Conservation (phyloP, 2,888 invertebrate genomes). For the Scrobipalpa costella region DNA sequence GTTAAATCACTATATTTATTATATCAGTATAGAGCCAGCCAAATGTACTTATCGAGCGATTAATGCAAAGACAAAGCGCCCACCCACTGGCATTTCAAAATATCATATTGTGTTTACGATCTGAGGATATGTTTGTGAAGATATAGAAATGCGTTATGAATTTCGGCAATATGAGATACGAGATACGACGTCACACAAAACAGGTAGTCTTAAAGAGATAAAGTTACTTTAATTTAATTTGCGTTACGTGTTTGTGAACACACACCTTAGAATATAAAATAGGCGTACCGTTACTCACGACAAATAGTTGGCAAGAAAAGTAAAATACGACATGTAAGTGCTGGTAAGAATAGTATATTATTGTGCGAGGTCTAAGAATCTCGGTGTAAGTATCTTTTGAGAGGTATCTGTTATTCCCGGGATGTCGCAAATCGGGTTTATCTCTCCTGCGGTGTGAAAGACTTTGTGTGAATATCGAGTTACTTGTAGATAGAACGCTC, state of each 20-base stretch:
- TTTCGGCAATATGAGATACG: background rate
- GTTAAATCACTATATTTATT: no score
- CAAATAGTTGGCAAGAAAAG: constrained; percentile 18
- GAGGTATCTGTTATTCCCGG: constrained; percentile 11
- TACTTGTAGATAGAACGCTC: constrained; percentile 2
- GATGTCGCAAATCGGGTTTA: constrained; percentile 20
- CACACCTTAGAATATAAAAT: background rate
- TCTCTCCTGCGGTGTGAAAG: constrained; percentile 6
- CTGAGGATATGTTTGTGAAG: background rate
- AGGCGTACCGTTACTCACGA: constrained; percentile 6
- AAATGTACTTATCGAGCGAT: background rate
- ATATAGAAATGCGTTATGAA: background rate
- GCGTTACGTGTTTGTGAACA: constrained; percentile 10
- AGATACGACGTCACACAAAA: background rate
- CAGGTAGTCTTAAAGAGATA: constrained; percentile 4
- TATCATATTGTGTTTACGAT: no score
- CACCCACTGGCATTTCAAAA: no score
- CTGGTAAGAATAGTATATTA: constrained; percentile 9
- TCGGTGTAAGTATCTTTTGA: constrained; percentile 9
- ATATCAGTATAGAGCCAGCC: no score
- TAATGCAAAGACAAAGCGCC: no score
- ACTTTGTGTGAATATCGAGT: constrained; percentile 18
- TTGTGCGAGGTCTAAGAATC: constrained; percentile 4
- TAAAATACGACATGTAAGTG: constrained; percentile 14
- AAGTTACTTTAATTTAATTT: constrained; percentile 4